phyloP scores from a whole-genome alignment of 2,113 vertebrate species.

The Brachyhypopomus occidentalis region DNA sequence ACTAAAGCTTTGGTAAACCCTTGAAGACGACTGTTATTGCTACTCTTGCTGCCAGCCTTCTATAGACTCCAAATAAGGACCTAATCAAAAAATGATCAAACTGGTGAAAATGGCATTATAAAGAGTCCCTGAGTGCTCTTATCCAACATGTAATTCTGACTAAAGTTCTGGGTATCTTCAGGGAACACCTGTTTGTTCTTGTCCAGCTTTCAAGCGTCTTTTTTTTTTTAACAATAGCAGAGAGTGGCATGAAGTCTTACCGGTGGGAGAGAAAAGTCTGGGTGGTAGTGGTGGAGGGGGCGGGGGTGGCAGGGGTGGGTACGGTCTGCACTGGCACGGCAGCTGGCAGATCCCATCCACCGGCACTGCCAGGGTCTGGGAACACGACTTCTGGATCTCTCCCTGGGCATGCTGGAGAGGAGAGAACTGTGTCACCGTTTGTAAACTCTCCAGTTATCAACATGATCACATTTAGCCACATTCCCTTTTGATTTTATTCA shows the following conservation, averaged over 20 bases:
- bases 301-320: slow-evolving; percentile 80
- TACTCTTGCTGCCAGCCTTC: neutral
- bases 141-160: slow-evolving; percentile 2
- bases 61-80: neutral
- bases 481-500: neutral
- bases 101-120: neutral
- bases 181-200: neutral
- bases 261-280: slow-evolving; percentile 73
- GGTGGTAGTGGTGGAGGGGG: slow-evolving; percentile 85
- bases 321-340: slow-evolving; percentile 84
- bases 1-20: neutral
- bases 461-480: neutral
- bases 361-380: slow-evolving; percentile 70
- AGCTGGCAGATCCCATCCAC: slow-evolving; percentile 79
- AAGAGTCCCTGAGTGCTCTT: neutral
- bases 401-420: slow-evolving; percentile 76
- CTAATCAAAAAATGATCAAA: neutral
- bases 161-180: neutral
- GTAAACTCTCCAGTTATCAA: neutral
- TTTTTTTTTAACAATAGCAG: neutral
- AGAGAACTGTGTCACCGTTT: neutral
- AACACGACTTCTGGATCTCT: slow-evolving; percentile 84
- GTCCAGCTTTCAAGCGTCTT: neutral
- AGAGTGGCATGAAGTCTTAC: slow-evolving; percentile 69
- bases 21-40: neutral